Percentiles rank a stretch among this genome's conserved stretches.
Conservation (phyloP, 2,888 invertebrate genomes). For the Zygogramma bicolorata region DNA sequence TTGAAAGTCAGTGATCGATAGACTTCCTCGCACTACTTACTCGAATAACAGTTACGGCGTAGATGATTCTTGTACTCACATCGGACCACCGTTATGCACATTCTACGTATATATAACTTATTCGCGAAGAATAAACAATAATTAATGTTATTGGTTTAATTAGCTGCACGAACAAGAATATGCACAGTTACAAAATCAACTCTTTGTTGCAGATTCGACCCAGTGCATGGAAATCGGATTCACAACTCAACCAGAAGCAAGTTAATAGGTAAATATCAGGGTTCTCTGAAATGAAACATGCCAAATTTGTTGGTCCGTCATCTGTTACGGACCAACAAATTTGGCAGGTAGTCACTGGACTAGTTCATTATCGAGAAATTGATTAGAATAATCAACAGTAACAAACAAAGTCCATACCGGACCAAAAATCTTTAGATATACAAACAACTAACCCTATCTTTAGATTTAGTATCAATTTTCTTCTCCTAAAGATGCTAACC, state of each 20-base stretch:
- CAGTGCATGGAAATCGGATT: constrained; percentile 64
- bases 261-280: constrained; percentile 56
- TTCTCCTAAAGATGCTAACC: no score
- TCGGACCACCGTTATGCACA: constrained; percentile 7
- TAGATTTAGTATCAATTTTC: no score
- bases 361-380: no score
- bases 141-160: constrained; percentile 25
- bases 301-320: no score
- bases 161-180: constrained; percentile 20
- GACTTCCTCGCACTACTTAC: constrained; percentile 5
- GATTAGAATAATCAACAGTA: no score
- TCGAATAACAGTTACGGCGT: not conserved
- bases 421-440: no score
- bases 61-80: not conserved
- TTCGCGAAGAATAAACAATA: constrained; percentile 24
- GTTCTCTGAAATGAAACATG: no score
- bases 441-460: no score
- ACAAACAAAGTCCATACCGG: no score
- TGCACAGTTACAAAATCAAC: constrained; percentile 27
- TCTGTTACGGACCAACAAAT: no score
- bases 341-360: no score
- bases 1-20: not conserved
- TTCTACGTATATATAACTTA: constrained; percentile 8
- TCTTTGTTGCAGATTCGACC: constrained; percentile 60
- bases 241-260: constrained; percentile 63